Evolutionary conservation across 1,140 invertebrate species (phyloP), one percentile per base, ranked within the genome.

Genomic region (Idris sp.): DNA sequence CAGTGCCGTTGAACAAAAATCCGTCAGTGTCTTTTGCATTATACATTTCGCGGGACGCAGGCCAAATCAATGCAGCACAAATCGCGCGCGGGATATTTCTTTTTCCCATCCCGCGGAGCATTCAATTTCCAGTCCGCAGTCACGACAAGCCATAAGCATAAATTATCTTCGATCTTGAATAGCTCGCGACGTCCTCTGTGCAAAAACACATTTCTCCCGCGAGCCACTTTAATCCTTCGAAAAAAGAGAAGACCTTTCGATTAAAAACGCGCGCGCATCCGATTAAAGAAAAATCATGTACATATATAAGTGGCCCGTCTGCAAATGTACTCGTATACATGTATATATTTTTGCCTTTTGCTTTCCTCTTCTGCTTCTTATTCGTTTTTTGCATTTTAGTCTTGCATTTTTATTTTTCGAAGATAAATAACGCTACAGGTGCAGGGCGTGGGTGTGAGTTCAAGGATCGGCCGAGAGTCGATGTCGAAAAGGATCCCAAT

Each of bases 341-440:
- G 41, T 64, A 19, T 64, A 22, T n/a, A 40, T 36, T 26, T 56
- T 33, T 1, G 2, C 33, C 48, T 28, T 11, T 54, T 54, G 56
- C 44, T 58, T 67, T 18, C 2, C 13, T 13, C 35, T 7, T 31
- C 35, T 14, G 14, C 2, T 18, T 56, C 18, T 26, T 11, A 40
- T 38, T 31, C 51, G 49, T 30, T 15, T 48, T 53, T 48, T 41
- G 5, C 10, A 18, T 3, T 6, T n/a, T 7, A 38, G 31, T 10
- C 31, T 64, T 14, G 33, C 26, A 2, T 38, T 53, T 54, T 62
- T 54, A 14, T 48, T 64, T 61, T 48, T 16, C 9, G 8, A 19
- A 71, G 67, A 76, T 76, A 72, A 72, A 76, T 76, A 68, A 61
- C 58, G 74, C 35, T 76, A 76, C 74, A 76, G 74, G 74, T 76